A percentile compares a stretch with the other conserved stretches of the same genome.
Conservation (phyloP, 2,113 vertebrate species). For the Cottus gobio region DNA sequence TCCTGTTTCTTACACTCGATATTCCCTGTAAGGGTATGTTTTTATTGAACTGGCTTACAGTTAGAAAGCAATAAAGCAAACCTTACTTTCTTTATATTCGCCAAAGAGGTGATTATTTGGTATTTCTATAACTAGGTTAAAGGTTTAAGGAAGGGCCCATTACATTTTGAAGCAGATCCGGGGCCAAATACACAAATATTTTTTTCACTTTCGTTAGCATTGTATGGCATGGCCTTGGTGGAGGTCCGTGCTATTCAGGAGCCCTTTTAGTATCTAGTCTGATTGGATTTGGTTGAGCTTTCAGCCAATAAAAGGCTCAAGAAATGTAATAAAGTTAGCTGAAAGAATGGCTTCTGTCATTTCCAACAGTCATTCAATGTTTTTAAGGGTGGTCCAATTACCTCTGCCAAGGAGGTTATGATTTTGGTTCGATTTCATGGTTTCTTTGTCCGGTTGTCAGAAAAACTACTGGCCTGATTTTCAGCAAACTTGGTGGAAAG, state of each 20-base stretch:
- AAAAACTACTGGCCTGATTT: neutral
- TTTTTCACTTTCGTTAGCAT: neutral
- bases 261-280: neutral
- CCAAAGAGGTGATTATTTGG: neutral
- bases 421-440: neutral
- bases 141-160: neutral
- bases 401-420: neutral
- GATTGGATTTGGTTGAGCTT: neutral
- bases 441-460: too few species aligned
- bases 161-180: neutral
- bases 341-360: neutral
- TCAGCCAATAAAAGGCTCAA: slow-evolving; percentile 6
- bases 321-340: neutral
- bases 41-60: slow-evolving; percentile 8
- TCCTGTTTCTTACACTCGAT: slow-evolving; percentile 22
- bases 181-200: neutral
- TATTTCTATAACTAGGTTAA: neutral
- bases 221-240: neutral
- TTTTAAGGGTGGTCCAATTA: neutral
- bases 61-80: neutral
- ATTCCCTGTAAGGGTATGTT: slow-evolving; percentile 11
- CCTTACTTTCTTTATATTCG: neutral
- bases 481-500: neutral
- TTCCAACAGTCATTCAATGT: neutral
- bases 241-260: neutral